Base-by-base conservation (phyloP, 2,797 vertebrate species). In the Onychomys arenicola region DNA sequence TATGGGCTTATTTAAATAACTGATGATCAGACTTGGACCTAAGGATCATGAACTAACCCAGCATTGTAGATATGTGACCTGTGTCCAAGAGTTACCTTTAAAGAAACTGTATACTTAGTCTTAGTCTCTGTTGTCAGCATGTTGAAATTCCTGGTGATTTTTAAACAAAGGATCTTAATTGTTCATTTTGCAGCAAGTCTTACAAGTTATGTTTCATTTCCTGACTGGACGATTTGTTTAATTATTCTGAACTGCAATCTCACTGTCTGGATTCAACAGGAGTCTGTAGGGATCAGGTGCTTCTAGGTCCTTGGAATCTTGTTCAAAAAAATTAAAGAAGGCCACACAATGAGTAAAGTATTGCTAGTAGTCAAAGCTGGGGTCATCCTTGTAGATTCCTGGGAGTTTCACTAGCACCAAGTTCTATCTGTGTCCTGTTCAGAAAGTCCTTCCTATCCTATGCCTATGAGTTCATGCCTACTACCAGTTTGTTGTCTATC, bases 81-180 rank as follows among this genome's bases (percentile, higher is more conserved):
- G 25, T 73, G 23, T 3, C 25, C 19, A 29, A 67, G 52, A 46
- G 6, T 6, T 55, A 32, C 46, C 25, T 11, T 52, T n/a, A n/a
- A 17, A 67, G 84, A 10, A 7, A 1, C 19, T 6, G 0, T 4
- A 19, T 0, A 9, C 32, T 34, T 63, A 3, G 14, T 29, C 32
- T 85, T 76, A 57, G 32, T 81, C 59, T 97, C 29, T 17, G 14
- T 21, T 46, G 21, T 77, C 16, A 1, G 27, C 19, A 34, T 65
- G 43, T 46, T 88, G n/a, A 61, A 81, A 92, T 81, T 87, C 23
- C 40, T 78, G 25, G 37, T 71, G 7, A 57, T 69, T 90, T 84
- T 92, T 61, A 25, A 77, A 29, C 16, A 19, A 75, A 82, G 37
- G 6, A 11, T 6, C 34, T 81, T 12, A n/a, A 16, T 6, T 52